Evolutionary conservation across 2,113 vertebrate species (phyloP).

Genomic region (Marmota flaviventris): DNA sequence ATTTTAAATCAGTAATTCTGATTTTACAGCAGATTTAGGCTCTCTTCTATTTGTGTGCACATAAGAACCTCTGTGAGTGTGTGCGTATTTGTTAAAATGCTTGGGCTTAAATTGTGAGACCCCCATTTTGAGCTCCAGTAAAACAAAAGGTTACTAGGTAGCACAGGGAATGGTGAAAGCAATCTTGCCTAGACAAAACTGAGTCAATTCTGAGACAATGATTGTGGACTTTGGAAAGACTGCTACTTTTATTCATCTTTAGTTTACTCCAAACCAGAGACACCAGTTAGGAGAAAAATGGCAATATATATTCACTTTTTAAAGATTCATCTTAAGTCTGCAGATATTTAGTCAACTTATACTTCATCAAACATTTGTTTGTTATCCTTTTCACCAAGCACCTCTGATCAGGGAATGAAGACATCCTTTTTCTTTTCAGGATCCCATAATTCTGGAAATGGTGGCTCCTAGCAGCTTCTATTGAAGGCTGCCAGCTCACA

Average conservation of each 20-base stretch:
- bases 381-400: not conserved
- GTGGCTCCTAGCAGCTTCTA: not conserved
- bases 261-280: slow-evolving; percentile 51
- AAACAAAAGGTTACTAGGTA: slow-evolving; percentile 48
- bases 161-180: slow-evolving; percentile 32
- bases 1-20: slow-evolving; percentile 40
- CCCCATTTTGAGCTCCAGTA: not conserved
- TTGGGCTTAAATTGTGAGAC: slow-evolving; percentile 4
- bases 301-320: slow-evolving; percentile 15
- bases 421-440: slow-evolving; percentile 23
- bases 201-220: slow-evolving; percentile 50
- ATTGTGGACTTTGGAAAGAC: slow-evolving; percentile 21
- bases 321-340: slow-evolving; percentile 39
- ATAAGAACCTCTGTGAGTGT: not conserved
- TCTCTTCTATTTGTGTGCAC: not conserved
- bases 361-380: slow-evolving; percentile 41
- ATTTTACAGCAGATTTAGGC: slow-evolving; percentile 20
- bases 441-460: slow-evolving; percentile 40
- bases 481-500: slow-evolving; percentile 43
- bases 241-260: slow-evolving; percentile 18
- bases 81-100: not conserved
- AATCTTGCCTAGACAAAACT: slow-evolving; percentile 40
- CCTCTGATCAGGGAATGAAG: slow-evolving; percentile 35
- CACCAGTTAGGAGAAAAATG: slow-evolving; percentile 2
- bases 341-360: slow-evolving; percentile 12